Conservation (phyloP, 2,888 invertebrate genomes). For the Elysia crispata region DNA sequence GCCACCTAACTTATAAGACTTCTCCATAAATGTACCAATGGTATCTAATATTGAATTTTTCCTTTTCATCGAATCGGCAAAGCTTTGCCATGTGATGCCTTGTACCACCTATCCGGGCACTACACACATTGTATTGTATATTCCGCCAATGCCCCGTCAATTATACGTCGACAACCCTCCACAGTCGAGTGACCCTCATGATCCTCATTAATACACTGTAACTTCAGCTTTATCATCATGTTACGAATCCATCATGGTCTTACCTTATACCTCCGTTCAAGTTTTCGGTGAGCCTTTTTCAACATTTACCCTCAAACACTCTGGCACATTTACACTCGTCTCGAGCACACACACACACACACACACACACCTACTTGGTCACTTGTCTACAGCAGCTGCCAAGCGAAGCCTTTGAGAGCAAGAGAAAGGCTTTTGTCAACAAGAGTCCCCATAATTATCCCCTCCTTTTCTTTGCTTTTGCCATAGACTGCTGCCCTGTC, state of each 20-base stretch:
- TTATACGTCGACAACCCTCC: conserved; percentile 4
- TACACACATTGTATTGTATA: too few relatives aligned
- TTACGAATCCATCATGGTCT: not conserved
- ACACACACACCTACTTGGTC: conserved; percentile 2
- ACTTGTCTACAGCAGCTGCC: not conserved
- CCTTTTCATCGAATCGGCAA: too few relatives aligned
- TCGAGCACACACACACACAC: not conserved
- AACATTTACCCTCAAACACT: not conserved
- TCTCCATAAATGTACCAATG: too few relatives aligned
- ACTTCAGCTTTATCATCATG: not conserved
- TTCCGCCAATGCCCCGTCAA: not conserved
- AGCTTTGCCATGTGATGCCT: too few relatives aligned
- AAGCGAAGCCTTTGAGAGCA: too few relatives aligned
- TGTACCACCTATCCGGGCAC: too few relatives aligned
- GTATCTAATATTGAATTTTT: too few relatives aligned
- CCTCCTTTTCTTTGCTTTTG: too few relatives aligned
- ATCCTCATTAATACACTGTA: not conserved
- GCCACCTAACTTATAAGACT: too few relatives aligned
- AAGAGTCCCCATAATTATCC: too few relatives aligned
- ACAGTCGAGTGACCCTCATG: not conserved
- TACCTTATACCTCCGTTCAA: not conserved
- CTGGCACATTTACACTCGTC: not conserved
- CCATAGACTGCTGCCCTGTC: too few relatives aligned
- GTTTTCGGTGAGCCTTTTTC: not conserved
- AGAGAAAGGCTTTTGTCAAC: too few relatives aligned